phyloP scores from a whole-genome alignment of 2,888 invertebrate genomes.

The Eilema caniola region DNA sequence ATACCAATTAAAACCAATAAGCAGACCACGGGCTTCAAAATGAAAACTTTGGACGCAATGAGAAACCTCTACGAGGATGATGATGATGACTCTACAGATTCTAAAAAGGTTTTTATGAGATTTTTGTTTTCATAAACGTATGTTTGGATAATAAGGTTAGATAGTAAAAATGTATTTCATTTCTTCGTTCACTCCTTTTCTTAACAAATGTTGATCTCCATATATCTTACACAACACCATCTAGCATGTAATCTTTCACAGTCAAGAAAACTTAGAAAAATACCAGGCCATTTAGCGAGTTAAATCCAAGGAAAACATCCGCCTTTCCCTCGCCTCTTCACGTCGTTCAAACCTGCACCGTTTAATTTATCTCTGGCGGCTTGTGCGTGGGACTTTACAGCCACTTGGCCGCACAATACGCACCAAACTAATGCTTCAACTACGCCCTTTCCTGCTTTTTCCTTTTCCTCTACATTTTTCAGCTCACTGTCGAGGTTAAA shows the following conservation, averaged over 20 bases:
- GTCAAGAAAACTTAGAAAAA: constrained; percentile 40
- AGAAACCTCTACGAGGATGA: too few relatives aligned
- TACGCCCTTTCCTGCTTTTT: constrained; percentile 51
- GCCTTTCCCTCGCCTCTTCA: constrained; percentile 10
- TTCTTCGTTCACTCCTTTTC: background rate
- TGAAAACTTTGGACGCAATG: too few relatives aligned
- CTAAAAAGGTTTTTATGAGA: too few relatives aligned
- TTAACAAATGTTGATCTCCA: background rate
- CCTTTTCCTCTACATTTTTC: background rate
- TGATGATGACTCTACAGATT: too few relatives aligned
- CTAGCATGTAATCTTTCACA: constrained; percentile 6
- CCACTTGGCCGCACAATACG: constrained; percentile 59
- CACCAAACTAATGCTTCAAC: constrained; percentile 57
- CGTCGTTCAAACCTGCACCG: constrained; percentile 36
- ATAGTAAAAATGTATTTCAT: too few relatives aligned
- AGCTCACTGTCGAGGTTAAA: background rate
- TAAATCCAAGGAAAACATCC: constrained; percentile 20
- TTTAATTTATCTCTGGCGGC: constrained; percentile 60
- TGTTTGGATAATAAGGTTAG: too few relatives aligned
- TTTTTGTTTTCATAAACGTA: too few relatives aligned
- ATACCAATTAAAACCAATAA: too few relatives aligned
- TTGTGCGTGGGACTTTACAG: constrained; percentile 66
- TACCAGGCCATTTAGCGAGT: constrained; percentile 45
- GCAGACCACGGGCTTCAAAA: too few relatives aligned
- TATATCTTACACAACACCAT: background rate